Base-by-base conservation (phyloP, 2,113 vertebrate species). In the Cygnus atratus region DNA sequence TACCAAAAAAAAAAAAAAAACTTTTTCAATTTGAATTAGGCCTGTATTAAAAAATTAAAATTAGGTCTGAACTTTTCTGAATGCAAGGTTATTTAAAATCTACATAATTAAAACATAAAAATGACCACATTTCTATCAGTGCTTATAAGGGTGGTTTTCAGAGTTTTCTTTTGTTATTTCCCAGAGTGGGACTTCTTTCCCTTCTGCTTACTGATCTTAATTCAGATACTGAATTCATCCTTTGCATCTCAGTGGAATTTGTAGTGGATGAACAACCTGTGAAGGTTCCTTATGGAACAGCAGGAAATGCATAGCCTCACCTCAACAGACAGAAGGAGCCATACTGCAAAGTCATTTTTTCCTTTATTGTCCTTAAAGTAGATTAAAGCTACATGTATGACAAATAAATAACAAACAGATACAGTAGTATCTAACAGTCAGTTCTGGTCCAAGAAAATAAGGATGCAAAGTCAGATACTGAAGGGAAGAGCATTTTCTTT, bases 301-400 rank as follows among this genome's bases (percentile, higher is more conserved):
- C 71, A 97, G 87, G 98, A 95, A 48, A 98, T 74, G 71, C 20
- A 95, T 70, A 98, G 73, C 97, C 95, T 96, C 50, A 98, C 44
- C 76, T 98, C 96, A 95, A 98, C 97, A 70, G 98, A 96, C 52
- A 98, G 95, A 48, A 94, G 84, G 44, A 97, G 75, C 96, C 97
- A 98, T 50, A 29, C 2, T 58, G 72, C 86, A 35, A 87, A 63
- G 10, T 46, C 55, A 72, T 29, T 52, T 33, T 67, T 84, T 57
- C 78, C 77, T 93, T 84, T 72, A n/a, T 84, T 92, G 24, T 26
- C 72, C 92, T 97, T 67, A 35, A 94, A 90, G 26, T 33, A 78
- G 67, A 73, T 43, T 79, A 61, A 72, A 86, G 13, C 17, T 43
- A 26, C 31, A 71, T 55, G 21, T 63, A 77, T 44, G 46, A 54